These are phyloP conservation scores for Coturnix japonica DNA, from an alignment of 2,113 vertebrate genomes.

Conservation along the genomic window DNA sequence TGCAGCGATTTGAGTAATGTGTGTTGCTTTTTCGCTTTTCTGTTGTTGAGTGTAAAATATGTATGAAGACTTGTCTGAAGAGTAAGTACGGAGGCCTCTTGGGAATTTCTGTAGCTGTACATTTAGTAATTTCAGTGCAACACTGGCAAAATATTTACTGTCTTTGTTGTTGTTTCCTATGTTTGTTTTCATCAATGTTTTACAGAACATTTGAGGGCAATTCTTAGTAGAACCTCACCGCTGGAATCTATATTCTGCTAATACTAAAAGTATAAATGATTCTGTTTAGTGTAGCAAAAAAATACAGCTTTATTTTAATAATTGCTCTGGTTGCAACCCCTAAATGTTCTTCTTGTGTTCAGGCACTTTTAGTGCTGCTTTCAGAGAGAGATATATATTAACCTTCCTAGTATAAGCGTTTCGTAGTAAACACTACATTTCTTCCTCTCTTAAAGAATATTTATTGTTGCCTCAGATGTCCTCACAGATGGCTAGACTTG, in stretches of 20 bases:
- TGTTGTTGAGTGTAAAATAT: conserved; percentile 58
- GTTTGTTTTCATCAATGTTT: background rate
- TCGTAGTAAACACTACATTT: background rate
- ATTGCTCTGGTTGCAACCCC: background rate
- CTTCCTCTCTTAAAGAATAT: background rate
- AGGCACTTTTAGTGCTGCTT: background rate
- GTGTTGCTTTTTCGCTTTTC: background rate
- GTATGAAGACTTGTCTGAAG: conserved; percentile 40
- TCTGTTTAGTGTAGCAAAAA: background rate
- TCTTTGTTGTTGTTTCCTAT: background rate
- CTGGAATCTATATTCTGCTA: background rate
- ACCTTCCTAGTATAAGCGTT: background rate
- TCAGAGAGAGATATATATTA: background rate
- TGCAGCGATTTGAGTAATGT: background rate
- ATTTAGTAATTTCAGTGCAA: background rate
- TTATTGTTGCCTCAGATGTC: background rate
- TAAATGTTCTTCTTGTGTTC: background rate
- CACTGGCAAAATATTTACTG: conserved; percentile 7
- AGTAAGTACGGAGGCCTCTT: background rate
- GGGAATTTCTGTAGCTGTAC: conserved; percentile 4
- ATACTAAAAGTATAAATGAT: background rate
- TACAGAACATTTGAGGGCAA: background rate
- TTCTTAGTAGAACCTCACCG: background rate
- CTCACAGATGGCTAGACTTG: background rate
- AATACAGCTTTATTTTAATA: background rate